A percentile compares a stretch with the other conserved stretches of the same genome.
phyloP scores from a whole-genome alignment of 2,888 invertebrate genomes.

The Ommatoiulus sabulosus region DNA sequence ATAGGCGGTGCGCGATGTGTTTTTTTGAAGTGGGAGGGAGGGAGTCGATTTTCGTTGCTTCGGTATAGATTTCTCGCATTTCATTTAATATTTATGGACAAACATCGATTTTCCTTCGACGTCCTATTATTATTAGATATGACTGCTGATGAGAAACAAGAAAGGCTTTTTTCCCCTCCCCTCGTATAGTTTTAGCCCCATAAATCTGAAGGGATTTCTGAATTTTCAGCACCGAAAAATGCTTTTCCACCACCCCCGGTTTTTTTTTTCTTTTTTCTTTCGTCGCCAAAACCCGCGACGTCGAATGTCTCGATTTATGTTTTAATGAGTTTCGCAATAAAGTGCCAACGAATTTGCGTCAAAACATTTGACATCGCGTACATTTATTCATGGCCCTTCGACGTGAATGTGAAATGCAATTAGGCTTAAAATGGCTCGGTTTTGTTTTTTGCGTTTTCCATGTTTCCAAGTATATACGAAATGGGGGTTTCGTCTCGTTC shows the following conservation, averaged over 20 bases:
- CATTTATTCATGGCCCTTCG: neutral
- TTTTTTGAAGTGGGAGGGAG: neutral
- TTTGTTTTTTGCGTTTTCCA: neutral
- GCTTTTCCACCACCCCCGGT: too few species aligned
- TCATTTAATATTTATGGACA: constrained; percentile 19
- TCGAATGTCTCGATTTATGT: neutral
- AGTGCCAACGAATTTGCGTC: neutral
- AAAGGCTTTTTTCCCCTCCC: neutral
- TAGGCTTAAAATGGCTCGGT: neutral
- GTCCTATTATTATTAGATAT: constrained; percentile 19
- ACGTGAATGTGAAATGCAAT: neutral
- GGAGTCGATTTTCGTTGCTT: neutral
- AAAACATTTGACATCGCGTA: neutral
- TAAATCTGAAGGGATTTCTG: neutral
- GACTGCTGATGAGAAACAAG: constrained; percentile 19
- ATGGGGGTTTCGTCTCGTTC: too few species aligned
- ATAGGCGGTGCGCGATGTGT: constrained; percentile 1
- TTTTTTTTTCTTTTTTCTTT: neutral
- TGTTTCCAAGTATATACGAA: neutral
- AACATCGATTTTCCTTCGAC: constrained; percentile 19
- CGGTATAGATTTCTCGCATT: neutral
- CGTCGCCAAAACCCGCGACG: neutral
- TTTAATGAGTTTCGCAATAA: constrained; percentile 5
- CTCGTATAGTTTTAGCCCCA: neutral
- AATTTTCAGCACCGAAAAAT: neutral